These are phyloP conservation scores for Digitonthophagus gazella DNA, from an alignment of 2,888 invertebrate genomes.

Conservation along the genomic window DNA sequence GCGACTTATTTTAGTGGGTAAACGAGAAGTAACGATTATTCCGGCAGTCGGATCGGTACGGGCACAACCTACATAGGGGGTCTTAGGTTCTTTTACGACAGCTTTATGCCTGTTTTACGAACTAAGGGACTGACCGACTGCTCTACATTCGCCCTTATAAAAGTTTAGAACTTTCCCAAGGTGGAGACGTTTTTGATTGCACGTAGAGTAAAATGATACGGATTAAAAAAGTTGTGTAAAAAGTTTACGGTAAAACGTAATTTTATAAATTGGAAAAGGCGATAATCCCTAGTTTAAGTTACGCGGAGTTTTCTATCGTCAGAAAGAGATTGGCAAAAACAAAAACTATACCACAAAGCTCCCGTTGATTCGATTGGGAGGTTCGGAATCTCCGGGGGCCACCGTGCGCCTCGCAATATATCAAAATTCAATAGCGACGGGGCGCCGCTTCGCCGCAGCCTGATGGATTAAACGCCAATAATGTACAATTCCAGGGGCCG, in stretches of 20 bases:
- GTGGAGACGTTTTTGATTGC: neutral
- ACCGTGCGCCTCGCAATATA: neutral
- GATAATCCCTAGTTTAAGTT: neutral
- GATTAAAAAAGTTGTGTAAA: neutral
- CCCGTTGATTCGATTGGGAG: neutral
- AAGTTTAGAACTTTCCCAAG: neutral
- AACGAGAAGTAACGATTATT: neutral
- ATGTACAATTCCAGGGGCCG: neutral
- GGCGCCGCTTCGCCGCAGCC: neutral
- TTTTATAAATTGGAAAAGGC: neutral
- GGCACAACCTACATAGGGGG: neutral
- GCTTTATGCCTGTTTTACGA: neutral
- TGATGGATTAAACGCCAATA: neutral
- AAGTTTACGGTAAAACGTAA: neutral
- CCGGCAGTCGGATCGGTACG: neutral
- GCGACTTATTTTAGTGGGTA: neutral
- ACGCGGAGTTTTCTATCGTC: neutral
- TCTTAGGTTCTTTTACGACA: neutral
- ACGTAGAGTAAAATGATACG: neutral
- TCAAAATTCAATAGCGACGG: neutral
- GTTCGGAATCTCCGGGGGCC: neutral
- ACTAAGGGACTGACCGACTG: neutral
- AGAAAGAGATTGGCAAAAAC: neutral
- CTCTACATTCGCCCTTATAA: neutral
- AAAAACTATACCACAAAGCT: neutral